These are phyloP conservation scores for Salarias fasciatus DNA, from an alignment of 2,797 vertebrate species.

Conservation along the genomic window DNA sequence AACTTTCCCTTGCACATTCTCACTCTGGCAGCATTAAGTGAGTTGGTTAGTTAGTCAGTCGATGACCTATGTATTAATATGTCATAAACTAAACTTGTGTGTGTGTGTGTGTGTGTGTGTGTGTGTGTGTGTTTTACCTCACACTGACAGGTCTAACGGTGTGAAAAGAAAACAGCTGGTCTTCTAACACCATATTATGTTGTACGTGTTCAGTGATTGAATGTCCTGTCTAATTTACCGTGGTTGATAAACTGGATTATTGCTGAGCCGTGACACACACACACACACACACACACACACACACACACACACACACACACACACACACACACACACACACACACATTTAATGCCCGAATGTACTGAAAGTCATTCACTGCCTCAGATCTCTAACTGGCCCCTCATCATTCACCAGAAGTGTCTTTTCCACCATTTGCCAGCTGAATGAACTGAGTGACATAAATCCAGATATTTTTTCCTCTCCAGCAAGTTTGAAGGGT, in stretches of 20 bases:
- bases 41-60: constrained; percentile 19
- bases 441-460: constrained; percentile 1
- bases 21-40: constrained; percentile 11
- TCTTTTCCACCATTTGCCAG: constrained; percentile 3
- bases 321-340: background rate
- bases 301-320: too few species aligned
- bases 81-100: background rate
- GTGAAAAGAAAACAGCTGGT: constrained; percentile 55
- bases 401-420: constrained; percentile 12
- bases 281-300: constrained; percentile 10
- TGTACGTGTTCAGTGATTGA: constrained; percentile 46
- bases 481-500: background rate
- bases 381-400: constrained; percentile 10
- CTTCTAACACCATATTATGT: constrained; percentile 28
- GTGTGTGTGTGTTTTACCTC: constrained; percentile 12
- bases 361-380: constrained; percentile 9
- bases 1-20: background rate
- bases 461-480: background rate
- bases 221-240: constrained; percentile 56
- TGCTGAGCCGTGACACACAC: constrained; percentile 20
- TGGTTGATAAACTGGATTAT: constrained; percentile 49
- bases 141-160: constrained; percentile 6
- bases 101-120: too few species aligned
- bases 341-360: background rate
- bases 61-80: constrained; percentile 33